phyloP scores from a whole-genome alignment of 1,140 invertebrate genomes.

The Procambarus virginalis region DNA sequence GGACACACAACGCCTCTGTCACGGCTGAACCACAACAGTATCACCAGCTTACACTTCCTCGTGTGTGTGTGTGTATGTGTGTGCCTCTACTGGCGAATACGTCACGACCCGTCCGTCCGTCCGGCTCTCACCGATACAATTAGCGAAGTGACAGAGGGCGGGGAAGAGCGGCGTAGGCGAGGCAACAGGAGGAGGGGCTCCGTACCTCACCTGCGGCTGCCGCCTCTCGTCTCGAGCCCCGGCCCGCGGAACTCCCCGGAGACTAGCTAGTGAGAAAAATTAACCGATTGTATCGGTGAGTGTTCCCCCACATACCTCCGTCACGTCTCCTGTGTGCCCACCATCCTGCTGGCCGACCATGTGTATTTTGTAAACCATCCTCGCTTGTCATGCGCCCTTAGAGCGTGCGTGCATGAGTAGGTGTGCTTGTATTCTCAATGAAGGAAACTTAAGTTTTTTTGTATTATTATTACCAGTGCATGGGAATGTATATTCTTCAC shows the following conservation, averaged over 20 bases:
- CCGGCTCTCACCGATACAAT: constrained; percentile 55
- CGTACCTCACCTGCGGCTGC: constrained; percentile 47
- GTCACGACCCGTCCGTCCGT: constrained; percentile 33
- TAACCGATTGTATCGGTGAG: constrained; percentile 57
- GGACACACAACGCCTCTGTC: background rate
- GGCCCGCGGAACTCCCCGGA: constrained; percentile 35
- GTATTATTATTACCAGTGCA: background rate
- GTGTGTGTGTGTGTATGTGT: constrained; percentile 30
- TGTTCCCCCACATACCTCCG: constrained; percentile 55
- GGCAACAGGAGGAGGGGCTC: constrained; percentile 21
- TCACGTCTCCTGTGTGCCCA: constrained; percentile 41
- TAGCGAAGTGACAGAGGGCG: constrained; percentile 63
- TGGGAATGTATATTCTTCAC: constrained; percentile 23
- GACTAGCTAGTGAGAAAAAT: constrained; percentile 61
- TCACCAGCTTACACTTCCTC: background rate
- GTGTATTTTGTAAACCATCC: constrained; percentile 10
- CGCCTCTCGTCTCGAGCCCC: constrained; percentile 8
- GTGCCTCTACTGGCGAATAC: background rate
- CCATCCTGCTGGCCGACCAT: constrained; percentile 5
- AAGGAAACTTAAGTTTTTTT: constrained; percentile 23
- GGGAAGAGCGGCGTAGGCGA: constrained; percentile 36
- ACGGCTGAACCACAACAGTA: background rate
- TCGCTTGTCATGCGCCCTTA: background rate
- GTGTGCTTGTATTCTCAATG: constrained; percentile 3
- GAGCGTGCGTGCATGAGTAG: background rate